Percentiles rank a stretch among this genome's conserved stretches.
phyloP scores from a whole-genome alignment of 2,888 invertebrate species.

The Anoncus sp. region DNA sequence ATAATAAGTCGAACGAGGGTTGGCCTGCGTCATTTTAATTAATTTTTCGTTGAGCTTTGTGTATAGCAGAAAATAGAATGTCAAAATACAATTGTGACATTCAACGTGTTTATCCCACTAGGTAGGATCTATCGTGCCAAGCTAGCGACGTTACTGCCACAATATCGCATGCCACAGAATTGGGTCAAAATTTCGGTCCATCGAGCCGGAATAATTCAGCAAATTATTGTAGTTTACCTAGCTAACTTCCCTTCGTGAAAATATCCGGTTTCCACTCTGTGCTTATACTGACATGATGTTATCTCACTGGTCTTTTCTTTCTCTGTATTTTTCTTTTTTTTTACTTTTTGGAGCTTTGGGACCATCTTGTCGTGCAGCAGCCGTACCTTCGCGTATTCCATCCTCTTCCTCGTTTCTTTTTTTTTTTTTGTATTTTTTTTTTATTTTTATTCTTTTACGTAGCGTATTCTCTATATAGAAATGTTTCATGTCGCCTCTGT shows the following conservation, averaged over 20 bases:
- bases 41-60: neutral
- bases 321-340: conserved; percentile 9
- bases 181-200: conserved; percentile 61
- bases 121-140: neutral
- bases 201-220: conserved; percentile 53
- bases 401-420: neutral
- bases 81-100: conserved; percentile 13
- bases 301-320: conserved; percentile 35
- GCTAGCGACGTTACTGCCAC: conserved; percentile 12
- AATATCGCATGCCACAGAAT: conserved; percentile 31
- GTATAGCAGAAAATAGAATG: conserved; percentile 7
- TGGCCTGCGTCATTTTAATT: neutral
- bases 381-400: too few species aligned
- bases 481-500: too few species aligned
- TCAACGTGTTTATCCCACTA: conserved; percentile 12
- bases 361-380: too few species aligned
- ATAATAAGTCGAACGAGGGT: neutral
- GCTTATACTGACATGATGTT: conserved; percentile 21
- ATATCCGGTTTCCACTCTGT: conserved; percentile 35
- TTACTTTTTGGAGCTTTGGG: too few species aligned
- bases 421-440: conserved; percentile 1
- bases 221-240: conserved; percentile 47
- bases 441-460: too few species aligned
- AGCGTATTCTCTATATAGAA: too few species aligned
- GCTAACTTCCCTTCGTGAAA: conserved; percentile 48